These are phyloP conservation scores for Erpornis zantholeuca DNA, from an alignment of 2,113 vertebrate species.

Conservation along the genomic window DNA sequence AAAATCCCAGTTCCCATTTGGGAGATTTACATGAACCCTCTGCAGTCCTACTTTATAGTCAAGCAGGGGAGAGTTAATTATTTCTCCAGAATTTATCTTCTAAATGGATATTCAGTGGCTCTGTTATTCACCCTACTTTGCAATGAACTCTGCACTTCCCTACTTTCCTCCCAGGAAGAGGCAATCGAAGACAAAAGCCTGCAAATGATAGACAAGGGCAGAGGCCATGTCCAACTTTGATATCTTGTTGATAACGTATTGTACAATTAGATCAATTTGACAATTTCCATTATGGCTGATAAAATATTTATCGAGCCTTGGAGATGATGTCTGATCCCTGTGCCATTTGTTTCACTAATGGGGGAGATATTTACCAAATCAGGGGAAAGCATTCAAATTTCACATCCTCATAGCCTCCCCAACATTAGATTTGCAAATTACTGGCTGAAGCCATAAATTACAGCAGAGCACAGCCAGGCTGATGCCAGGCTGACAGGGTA, in stretches of 20 bases:
- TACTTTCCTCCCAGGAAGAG: conserved; percentile 23
- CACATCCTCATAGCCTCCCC: conserved; percentile 72
- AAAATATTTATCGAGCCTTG: conserved; percentile 99
- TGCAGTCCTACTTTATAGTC: not conserved
- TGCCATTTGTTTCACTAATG: conserved; percentile 95
- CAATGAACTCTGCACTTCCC: conserved; percentile 1
- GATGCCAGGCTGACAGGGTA: conserved; percentile 76
- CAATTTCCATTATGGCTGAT: conserved; percentile 99
- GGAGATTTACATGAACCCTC: conserved; percentile 41
- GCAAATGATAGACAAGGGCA: conserved; percentile 68
- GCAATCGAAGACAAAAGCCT: conserved; percentile 57
- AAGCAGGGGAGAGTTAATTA: conserved; percentile 33
- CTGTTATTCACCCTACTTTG: not conserved
- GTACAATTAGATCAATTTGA: conserved; percentile 97
- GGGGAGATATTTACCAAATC: conserved; percentile 74
- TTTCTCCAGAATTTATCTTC: conserved; percentile 64
- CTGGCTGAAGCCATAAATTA: conserved; percentile 88
- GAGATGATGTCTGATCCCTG: conserved; percentile 90
- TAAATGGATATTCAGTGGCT: not conserved
- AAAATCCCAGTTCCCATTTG: conserved; percentile 18
- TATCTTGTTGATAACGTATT: conserved; percentile 91
- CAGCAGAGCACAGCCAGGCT: conserved; percentile 74
- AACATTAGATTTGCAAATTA: conserved; percentile 97
- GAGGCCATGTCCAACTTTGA: conserved; percentile 82
- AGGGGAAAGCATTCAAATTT: conserved; percentile 72